A percentile compares a stretch with the other conserved stretches of the same genome.
Conservation (phyloP, 2,797 vertebrate genomes). For the Sandelia bainsii region DNA sequence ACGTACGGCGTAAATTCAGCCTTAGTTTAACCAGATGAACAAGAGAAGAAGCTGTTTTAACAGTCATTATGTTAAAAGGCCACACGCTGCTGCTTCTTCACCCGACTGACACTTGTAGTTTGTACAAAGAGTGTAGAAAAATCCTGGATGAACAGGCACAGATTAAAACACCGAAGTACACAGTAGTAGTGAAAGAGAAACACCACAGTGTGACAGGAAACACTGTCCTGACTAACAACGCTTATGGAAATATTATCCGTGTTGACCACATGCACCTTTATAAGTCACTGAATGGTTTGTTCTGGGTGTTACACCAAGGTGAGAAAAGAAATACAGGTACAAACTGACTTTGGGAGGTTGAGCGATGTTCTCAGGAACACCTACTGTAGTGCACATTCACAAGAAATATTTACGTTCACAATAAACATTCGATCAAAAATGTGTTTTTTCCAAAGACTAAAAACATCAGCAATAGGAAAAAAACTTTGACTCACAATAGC, state of each 20-base stretch:
- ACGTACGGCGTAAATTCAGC: slow-evolving; percentile 50
- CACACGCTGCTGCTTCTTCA: slow-evolving; percentile 48
- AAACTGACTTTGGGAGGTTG: slow-evolving; percentile 35
- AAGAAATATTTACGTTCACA: slow-evolving; percentile 59
- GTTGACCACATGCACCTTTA: slow-evolving; percentile 22
- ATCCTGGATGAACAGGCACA: slow-evolving; percentile 24
- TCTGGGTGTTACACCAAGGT: slow-evolving; percentile 43
- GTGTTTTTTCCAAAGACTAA: slow-evolving; percentile 38
- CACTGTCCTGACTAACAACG: neutral
- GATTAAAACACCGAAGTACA: slow-evolving; percentile 51
- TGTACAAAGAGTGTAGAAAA: slow-evolving; percentile 60
- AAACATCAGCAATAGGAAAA: slow-evolving; percentile 45
- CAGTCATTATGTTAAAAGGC: slow-evolving; percentile 73
- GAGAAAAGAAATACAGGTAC: slow-evolving; percentile 65
- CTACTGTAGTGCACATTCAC: slow-evolving; percentile 61
- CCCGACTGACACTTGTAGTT: slow-evolving; percentile 32
- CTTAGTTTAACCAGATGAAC: slow-evolving; percentile 28
- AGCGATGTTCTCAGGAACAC: slow-evolving; percentile 43
- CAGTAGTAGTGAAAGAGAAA: slow-evolving; percentile 23
- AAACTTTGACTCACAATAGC: slow-evolving; percentile 53
- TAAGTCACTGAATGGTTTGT: slow-evolving; percentile 27
- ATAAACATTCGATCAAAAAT: slow-evolving; percentile 60
- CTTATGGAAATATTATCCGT: neutral
- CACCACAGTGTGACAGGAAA: slow-evolving; percentile 28
- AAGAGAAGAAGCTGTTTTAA: slow-evolving; percentile 41